A percentile compares a stretch with the other conserved stretches of the same genome.
These are phyloP conservation scores for Phenganax marumi DNA, from an alignment of 92 coral and sea anemone species.

Conservation along the genomic window DNA sequence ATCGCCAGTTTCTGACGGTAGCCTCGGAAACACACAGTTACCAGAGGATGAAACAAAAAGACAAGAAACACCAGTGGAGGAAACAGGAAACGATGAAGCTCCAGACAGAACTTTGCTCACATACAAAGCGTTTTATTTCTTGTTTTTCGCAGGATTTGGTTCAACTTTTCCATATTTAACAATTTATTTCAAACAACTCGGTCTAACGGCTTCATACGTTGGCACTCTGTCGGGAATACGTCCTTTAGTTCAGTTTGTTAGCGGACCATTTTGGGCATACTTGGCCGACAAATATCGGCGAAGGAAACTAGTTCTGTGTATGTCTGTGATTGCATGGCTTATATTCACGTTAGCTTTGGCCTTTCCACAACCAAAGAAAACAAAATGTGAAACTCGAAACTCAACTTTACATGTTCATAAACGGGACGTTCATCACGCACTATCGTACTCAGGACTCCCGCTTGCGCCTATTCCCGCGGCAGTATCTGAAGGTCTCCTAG, in stretches of 20 bases:
- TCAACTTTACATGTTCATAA: conserved; percentile 13
- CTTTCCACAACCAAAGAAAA: conserved; percentile 71
- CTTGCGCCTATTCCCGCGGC: conserved; percentile 26
- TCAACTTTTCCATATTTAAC: conserved; percentile 93
- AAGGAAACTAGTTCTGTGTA: conserved; percentile 75
- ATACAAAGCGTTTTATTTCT: conserved; percentile 88
- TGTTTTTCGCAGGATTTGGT: conserved; percentile 96
- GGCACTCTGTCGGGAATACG: conserved; percentile 87
- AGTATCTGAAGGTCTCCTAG: conserved; percentile 8
- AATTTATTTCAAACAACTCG: conserved; percentile 85
- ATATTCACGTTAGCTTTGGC: conserved; percentile 87
- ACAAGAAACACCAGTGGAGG: not conserved
- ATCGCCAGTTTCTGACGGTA: conserved; percentile 4
- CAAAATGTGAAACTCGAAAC: conserved; percentile 59
- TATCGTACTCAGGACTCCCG: conserved; percentile 22
- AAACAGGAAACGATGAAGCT: not conserved
- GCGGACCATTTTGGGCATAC: conserved; percentile 94
- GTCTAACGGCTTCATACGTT: conserved; percentile 80
- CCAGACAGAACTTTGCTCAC: conserved; percentile 61
- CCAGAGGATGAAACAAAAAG: not conserved
- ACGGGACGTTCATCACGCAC: conserved; percentile 10
- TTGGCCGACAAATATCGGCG: conserved; percentile 80
- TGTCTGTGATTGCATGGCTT: conserved; percentile 86
- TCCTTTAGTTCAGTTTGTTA: conserved; percentile 81
- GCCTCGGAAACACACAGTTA: not conserved